Evolutionary conservation across 2,888 invertebrate species (phyloP).

Genomic region (Eupithecia subfuscata): DNA sequence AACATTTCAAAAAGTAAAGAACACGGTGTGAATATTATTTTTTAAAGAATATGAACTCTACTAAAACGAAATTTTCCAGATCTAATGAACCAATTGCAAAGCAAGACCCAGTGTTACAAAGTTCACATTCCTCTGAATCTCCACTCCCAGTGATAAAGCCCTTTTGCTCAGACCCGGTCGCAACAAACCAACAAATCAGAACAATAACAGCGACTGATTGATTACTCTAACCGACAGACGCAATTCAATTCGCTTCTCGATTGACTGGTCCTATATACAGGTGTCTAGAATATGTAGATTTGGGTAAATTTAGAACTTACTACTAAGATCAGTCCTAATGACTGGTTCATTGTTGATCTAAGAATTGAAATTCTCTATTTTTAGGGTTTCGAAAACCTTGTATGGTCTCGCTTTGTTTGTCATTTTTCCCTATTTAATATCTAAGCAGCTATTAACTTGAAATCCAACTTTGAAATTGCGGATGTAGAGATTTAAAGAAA

Average conservation of each 20-base stretch:
- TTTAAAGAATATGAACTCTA: background rate
- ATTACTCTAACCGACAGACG: slow-evolving; percentile 67
- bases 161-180: background rate
- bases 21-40: too few relatives aligned
- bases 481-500: too few relatives aligned
- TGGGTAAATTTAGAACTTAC: background rate
- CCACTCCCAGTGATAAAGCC: slow-evolving; percentile 3
- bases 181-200: slow-evolving; percentile 68
- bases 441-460: too few relatives aligned
- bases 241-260: slow-evolving; percentile 67
- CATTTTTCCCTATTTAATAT: too few relatives aligned
- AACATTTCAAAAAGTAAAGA: background rate
- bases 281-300: slow-evolving; percentile 41
- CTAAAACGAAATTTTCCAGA: background rate
- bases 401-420: too few relatives aligned
- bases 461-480: too few relatives aligned
- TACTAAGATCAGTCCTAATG: background rate
- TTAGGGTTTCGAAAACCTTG: too few relatives aligned
- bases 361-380: background rate
- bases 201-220: slow-evolving; percentile 77
- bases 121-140: slow-evolving; percentile 1
- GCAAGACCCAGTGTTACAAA: background rate
- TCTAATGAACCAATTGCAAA: background rate
- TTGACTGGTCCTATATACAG: slow-evolving; percentile 65
- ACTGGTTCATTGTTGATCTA: background rate